Evolutionary conservation across 2,797 vertebrate species (phyloP), one percentile per base, ranked within the genome.

Genomic region (Mallotus villosus): DNA sequence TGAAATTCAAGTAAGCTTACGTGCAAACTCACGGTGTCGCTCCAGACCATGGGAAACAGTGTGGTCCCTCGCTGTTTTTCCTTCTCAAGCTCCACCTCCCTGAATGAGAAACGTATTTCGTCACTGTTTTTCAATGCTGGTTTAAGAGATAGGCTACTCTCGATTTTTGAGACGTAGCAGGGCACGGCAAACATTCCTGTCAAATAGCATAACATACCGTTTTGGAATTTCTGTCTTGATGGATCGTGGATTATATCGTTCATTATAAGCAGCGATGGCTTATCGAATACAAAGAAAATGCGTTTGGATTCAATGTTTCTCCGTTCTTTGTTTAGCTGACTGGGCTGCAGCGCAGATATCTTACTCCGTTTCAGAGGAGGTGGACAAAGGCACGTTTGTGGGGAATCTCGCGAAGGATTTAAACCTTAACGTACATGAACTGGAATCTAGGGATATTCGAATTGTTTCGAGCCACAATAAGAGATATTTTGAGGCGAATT

Each of bases 321-420:
- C 76, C 12, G 27, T 85, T 59, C n/a, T 86, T 29, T 74, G 82
- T 83, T 71, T 88, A 22, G 88, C 68, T 17, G 80, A 84, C 71
- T 64, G 79, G 81, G 74, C 77, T 65, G 77, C 70, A 9, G 91
- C 91, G 53, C 93, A 93, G 81, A 86, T 90, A 64, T 85, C 83
- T 1, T 94, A 86, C 82, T 89, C 91, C 0, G 71, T 94, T 72
- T 72, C 84, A 7, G 93, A 94, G 82, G 92, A 94, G 71, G 62
- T 77, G 73, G 84, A 90, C 78, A 90, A 90, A 81, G 92, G 91
- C 57, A 91, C 90, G 8, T 79, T 89, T 66, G 81, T 92, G 12
- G 93, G 92, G 21, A 94, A 92, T 80, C 80, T 94, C 58, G 92
- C 85, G 0, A 92, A 90, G 79, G 92, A 92, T 87, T 85, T 94